Evolutionary conservation across 1,140 invertebrate species (phyloP), one percentile per base, ranked within the genome.

Genomic region (Pectinophora gossypiella): DNA sequence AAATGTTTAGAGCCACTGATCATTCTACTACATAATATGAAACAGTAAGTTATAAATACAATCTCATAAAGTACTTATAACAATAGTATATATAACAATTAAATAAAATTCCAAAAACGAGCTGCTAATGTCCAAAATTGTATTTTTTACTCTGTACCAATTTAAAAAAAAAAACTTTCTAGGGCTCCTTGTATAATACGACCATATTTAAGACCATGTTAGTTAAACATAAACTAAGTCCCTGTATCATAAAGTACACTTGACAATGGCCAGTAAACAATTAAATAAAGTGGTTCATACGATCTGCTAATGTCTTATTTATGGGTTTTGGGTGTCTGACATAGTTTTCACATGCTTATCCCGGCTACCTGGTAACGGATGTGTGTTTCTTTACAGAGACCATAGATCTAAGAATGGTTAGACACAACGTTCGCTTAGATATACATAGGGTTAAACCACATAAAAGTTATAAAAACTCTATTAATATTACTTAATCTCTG

Each of bases 221-320:
- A 32, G 27, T 9, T 32, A 1, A 32, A 32, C 27, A 32, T 32
- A 12, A 32, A 32, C 1, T 23, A 5, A 23, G 4, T 5, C 4
- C 6, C 27, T 32, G 27, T 32, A 32, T 51, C 54, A 61, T 68
- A 69, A 72, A 69, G 57, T 59, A 70, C 48, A 55, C 21, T 51
- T 38, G 54, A 78, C 77, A 80, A 77, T 71, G 58, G 54, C 51
- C 47, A 56, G 56, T 62, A 67, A 60, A 64, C 70, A 78, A 72
- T 66, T 71, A 70, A 74, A 72, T 70, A 70, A 69, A 68, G 55
- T 65, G 56, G 46, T 40, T 43, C 59, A 69, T 73, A 81, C 69
- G 79, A 86, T 62, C 70, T 83, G 77, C 71, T 85, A 86, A 86
- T 86, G 79, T 77, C 75, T 77, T 84, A 84, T 86, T 86, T 86